A percentile compares a stretch with the other conserved stretches of the same genome.
These are phyloP conservation scores for Crematogaster levior DNA, from an alignment of 2,888 invertebrate species.

Conservation along the genomic window DNA sequence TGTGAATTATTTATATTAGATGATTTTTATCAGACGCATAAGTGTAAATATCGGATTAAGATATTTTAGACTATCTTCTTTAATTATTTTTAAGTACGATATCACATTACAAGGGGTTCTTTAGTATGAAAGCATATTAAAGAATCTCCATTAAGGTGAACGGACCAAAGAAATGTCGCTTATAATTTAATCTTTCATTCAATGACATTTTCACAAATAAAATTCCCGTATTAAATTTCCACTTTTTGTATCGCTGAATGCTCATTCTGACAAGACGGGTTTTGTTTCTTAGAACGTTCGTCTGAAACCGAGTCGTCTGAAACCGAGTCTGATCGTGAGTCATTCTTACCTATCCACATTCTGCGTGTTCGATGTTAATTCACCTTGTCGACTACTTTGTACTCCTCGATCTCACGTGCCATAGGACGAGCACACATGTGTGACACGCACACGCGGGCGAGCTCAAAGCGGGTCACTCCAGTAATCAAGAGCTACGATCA, in stretches of 20 bases:
- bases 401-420: conserved; percentile 62
- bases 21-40: not conserved
- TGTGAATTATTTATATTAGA: not conserved
- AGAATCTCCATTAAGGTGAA: not conserved
- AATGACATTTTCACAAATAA: not conserved
- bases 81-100: conserved; percentile 35
- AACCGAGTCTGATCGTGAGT: conserved; percentile 65
- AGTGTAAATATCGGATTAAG: not conserved
- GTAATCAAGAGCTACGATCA: conserved; percentile 71
- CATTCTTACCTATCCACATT: conserved; percentile 82
- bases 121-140: not conserved
- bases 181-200: not conserved
- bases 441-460: conserved; percentile 35
- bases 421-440: conserved; percentile 58
- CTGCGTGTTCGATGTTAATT: conserved; percentile 73
- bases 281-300: conserved; percentile 63
- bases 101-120: not conserved
- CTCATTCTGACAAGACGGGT: conserved; percentile 17
- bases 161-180: not conserved
- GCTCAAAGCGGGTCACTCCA: conserved; percentile 74
- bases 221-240: not conserved
- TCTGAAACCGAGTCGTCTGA: conserved; percentile 62
- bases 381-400: conserved; percentile 65
- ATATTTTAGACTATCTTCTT: conserved; percentile 56
- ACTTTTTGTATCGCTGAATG: conserved; percentile 2